phyloP scores from a whole-genome alignment of 2,113 vertebrate genomes.

The Prochilodus magdalenae region DNA sequence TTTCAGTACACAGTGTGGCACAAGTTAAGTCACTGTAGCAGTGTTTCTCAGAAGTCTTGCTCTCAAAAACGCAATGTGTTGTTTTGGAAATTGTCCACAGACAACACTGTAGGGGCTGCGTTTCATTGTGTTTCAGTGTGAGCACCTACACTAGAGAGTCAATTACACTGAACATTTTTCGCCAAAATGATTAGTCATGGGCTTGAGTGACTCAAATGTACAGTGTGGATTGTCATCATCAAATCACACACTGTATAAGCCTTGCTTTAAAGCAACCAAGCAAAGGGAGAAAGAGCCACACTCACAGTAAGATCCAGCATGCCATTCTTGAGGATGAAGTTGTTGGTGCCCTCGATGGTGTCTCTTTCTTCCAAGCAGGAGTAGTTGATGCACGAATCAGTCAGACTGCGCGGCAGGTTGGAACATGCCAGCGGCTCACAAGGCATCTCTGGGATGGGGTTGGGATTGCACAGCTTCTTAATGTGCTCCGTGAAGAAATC shows the following conservation, averaged over 20 bases:
- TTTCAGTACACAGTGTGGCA: no score
- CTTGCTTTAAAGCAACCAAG: background rate
- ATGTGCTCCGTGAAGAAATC: slow-evolving; percentile 99
- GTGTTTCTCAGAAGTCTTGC: no score
- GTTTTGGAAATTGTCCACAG: no score
- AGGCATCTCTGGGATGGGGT: slow-evolving; percentile 88
- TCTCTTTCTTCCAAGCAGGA: slow-evolving; percentile 94
- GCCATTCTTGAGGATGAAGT: slow-evolving; percentile 97
- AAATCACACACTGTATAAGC: background rate
- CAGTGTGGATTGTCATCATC: no score
- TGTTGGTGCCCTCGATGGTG: slow-evolving; percentile 95
- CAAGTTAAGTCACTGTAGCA: no score
- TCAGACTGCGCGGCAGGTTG: slow-evolving; percentile 96
- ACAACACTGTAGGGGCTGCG: no score
- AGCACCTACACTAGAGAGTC: no score
- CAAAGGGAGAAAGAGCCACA: background rate
- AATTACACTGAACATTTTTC: no score
- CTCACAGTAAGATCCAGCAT: slow-evolving; percentile 97
- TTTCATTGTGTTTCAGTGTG: no score
- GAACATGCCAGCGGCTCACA: slow-evolving; percentile 91
- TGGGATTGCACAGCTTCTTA: slow-evolving; percentile 95
- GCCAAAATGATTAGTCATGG: no score
- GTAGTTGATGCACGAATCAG: slow-evolving; percentile 99
- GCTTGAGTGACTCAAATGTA: no score
- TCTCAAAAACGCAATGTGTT: no score